Evolutionary conservation across 2,888 invertebrate species (phyloP), one percentile per base, ranked within the genome.

Genomic region (Microctonus aethiopoides): DNA sequence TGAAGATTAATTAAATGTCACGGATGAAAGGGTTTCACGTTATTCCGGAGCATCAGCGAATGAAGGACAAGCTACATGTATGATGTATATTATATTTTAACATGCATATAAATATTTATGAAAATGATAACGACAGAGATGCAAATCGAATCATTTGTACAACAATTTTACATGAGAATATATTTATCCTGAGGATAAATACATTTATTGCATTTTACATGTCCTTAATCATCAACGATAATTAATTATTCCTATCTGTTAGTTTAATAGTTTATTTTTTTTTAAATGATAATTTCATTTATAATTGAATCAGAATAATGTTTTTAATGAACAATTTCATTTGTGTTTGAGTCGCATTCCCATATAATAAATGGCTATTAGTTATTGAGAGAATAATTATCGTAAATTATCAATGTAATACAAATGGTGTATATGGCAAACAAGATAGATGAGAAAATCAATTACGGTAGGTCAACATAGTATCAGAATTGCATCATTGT

Each of bases 371-470:
- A 32, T 7, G 16, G 9, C 46, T 7, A 20, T 9, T 16, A 11
- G 9, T 29, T 54, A n/a, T 29, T 54, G 51, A 32, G 36, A 13
- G 34, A 54, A 36, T 29, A 64, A 32, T 64, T 64, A 54, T 24
- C 54, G 51, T 64, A 39, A 54, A 54, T 54, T 64, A 64, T 64
- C 64, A 11, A 54, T 64, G 13, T 4, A 54, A 16, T 10, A 32
- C n/a, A 22, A 54, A 32, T 39, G 24, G 29, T 3, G 60, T 22
- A 24, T 16, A 24, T 46, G 10, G 51, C 22, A 34, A 32, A 64
- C 52, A 34, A 64, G 54, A 52, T 51, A 32, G 24, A 24, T n/a
- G 54, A 24, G 52, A 64, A 64, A 64, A 64, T 64, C 54, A 54
- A 32, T 32, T 54, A 24, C 9, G 52, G n/a, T 24, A 32, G 32